Evolutionary conservation across 2,113 vertebrate genomes (phyloP), one percentile per base, ranked within the genome.

Genomic region (Oreochromis tanganicae): DNA sequence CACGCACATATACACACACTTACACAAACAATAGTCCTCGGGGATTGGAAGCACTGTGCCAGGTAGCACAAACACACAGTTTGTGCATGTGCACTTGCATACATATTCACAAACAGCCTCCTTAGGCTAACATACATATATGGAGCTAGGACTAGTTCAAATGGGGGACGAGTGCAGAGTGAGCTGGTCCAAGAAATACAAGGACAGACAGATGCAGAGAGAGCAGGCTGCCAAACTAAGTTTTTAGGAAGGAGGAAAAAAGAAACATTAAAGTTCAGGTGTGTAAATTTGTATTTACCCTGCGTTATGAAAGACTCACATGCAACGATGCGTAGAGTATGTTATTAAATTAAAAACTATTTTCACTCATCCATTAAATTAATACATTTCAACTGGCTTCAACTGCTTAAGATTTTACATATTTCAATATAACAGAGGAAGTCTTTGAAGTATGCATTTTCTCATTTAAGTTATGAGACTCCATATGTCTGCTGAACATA

Each of bases 21-120:
- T 21, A 50, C 52, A 19, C 38, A 71, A 55, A 36, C 52, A 34
- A 1, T 3, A n/a, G 41, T 90, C 94, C 82, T 86, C 4, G 2
- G 89, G 89, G 93, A 89, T 68, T 2, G 19, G 29, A 46, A 88
- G 83, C 56, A 63, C 82, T 21, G 50, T 88, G 86, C 87, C 89
- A 95, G 94, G 92, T 93, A 93, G 89, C 83, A 87, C 86, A 91
- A 43, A 88, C 75, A 48, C 68, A 88, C 56, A 82, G 27, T 12
- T 57, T 17, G 56, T 1, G 14, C 89, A 87, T 83, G 85, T 38
- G 38, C 90, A 68, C 71, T 54, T 12, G 38, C 14, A 50, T 68
- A 80, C 24, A 32, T 59, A 27, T 59, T 78, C 71, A 85, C 84
- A 92, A 87, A 84, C 83, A 43, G 46, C 73, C 56, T 68, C 91